Evolutionary conservation across 1,140 invertebrate genomes (phyloP).

Genomic region (Agraylea sexmaculata): DNA sequence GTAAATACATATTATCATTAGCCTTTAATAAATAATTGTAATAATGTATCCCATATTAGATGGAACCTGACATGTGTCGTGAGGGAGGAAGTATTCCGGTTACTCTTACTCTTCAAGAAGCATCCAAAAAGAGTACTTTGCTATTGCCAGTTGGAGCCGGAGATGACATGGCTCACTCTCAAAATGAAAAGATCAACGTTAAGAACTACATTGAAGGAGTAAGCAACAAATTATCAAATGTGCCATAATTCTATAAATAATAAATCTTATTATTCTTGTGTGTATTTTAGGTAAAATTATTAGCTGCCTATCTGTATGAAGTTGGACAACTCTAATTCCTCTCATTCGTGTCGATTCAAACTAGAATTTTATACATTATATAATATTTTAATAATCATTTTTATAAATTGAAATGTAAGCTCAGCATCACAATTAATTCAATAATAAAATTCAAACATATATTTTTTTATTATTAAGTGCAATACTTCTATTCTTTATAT

Average conservation of each 20-base stretch:
- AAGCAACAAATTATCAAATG: constrained; percentile 31
- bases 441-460: no score
- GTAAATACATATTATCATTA: constrained; percentile 35
- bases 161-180: constrained; percentile 96
- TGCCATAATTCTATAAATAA: neutral
- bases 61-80: constrained; percentile 84
- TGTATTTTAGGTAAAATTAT: constrained; percentile 61
- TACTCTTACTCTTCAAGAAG: constrained; percentile 80
- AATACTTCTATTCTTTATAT: no score
- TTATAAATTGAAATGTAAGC: no score
- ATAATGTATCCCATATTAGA: constrained; percentile 22
- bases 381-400: neutral
- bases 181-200: constrained; percentile 93
- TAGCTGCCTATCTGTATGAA: constrained; percentile 77
- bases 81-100: constrained; percentile 96
- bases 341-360: no score
- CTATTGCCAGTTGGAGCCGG: constrained; percentile 82
- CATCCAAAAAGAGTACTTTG: constrained; percentile 86
- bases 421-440: no score
- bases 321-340: constrained; percentile 51
- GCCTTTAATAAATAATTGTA: neutral
- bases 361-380: neutral
- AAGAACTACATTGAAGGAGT: constrained; percentile 91
- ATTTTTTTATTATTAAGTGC: no score
- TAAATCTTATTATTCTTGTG: constrained; percentile 3